Evolutionary conservation across 1,140 invertebrate species (phyloP), one percentile per base, ranked within the genome.

Genomic region (Zaprionus davidi): DNA sequence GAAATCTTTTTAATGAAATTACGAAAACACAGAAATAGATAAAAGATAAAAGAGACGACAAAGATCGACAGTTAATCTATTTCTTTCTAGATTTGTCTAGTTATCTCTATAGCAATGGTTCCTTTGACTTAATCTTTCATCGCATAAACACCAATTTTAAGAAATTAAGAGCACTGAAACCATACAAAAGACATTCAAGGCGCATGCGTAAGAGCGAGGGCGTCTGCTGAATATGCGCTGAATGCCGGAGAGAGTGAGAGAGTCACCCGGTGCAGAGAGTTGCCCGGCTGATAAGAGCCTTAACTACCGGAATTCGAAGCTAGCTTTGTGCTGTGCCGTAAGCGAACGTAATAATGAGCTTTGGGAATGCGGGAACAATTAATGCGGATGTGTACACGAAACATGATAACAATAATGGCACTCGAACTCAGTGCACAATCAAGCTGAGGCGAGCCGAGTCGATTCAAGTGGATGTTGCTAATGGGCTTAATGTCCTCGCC

Each of bases 151-250:
- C 3, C 5, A 11, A 22, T 11, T 46, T 46, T 1, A 17, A 3
- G 7, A 7, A 46, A 0, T 46, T 46, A 20, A 46, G 41, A 46
- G 41, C n/a, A 24, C 3, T 24, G 26, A 38, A 24, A 17, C 5
- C 0, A 2, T 11, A 6, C 2, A 6, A 13, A 7, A 3, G 0
- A 26, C 3, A 22, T 24, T 5, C 9, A 59, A 24, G 31, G 64
- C 71, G 71, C 76, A 69, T 57, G 71, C 24, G 51, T 51, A 31
- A 46, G 64, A 58, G 55, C 15, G 15, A 46, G 74, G 76, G 76
- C 76, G 76, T 74, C 17, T 15, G 78, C 78, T 80, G 78, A 80
- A 78, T 80, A 51, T 38, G 20, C n/a, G 75, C 66, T 75, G 60
- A 75, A 75, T 55, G 11, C 2, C 36, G 49, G 66, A 84, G 74